These are phyloP conservation scores for Decapterus maruadsi DNA, from an alignment of 2,797 vertebrate genomes.

Conservation along the genomic window DNA sequence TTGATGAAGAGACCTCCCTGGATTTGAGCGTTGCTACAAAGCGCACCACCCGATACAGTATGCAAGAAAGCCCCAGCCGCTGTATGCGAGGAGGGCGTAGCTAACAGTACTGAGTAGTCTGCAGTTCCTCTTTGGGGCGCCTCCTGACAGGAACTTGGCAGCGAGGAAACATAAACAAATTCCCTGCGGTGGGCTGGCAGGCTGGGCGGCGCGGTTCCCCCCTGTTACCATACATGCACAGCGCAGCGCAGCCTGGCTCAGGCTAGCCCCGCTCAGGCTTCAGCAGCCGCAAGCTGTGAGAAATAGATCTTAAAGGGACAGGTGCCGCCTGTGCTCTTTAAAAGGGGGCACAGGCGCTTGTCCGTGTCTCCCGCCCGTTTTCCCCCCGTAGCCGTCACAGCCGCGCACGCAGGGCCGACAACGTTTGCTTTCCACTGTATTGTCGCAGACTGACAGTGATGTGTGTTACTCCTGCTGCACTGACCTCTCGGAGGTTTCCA, in stretches of 20 bases:
- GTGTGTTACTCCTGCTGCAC: slow-evolving; percentile 51
- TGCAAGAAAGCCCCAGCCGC: slow-evolving; percentile 60
- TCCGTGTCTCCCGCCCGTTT: slow-evolving; percentile 20
- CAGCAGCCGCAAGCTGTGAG: slow-evolving; percentile 66
- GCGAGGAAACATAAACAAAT: slow-evolving; percentile 85
- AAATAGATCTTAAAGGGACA: slow-evolving; percentile 78
- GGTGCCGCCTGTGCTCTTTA: slow-evolving; percentile 53
- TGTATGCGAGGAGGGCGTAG: slow-evolving; percentile 74
- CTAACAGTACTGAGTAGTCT: slow-evolving; percentile 77
- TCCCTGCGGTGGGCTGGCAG: slow-evolving; percentile 83
- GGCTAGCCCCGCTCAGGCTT: slow-evolving; percentile 49
- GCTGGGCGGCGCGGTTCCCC: slow-evolving; percentile 69
- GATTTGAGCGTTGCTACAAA: slow-evolving; percentile 70
- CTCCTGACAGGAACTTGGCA: slow-evolving; percentile 89
- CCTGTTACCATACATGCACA: slow-evolving; percentile 75
- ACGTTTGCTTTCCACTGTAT: slow-evolving; percentile 21
- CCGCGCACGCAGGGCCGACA: slow-evolving; percentile 11
- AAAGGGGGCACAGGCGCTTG: slow-evolving; percentile 28
- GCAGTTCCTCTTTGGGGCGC: slow-evolving; percentile 84
- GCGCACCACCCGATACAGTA: slow-evolving; percentile 66
- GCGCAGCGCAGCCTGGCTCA: slow-evolving; percentile 47
- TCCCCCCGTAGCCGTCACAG: slow-evolving; percentile 36
- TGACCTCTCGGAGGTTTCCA: slow-evolving; percentile 49
- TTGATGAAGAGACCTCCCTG: slow-evolving; percentile 74
- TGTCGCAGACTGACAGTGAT: slow-evolving; percentile 55